Evolutionary conservation across 2,888 invertebrate species (phyloP).

Genomic region (Camptogramma bilineatum): DNA sequence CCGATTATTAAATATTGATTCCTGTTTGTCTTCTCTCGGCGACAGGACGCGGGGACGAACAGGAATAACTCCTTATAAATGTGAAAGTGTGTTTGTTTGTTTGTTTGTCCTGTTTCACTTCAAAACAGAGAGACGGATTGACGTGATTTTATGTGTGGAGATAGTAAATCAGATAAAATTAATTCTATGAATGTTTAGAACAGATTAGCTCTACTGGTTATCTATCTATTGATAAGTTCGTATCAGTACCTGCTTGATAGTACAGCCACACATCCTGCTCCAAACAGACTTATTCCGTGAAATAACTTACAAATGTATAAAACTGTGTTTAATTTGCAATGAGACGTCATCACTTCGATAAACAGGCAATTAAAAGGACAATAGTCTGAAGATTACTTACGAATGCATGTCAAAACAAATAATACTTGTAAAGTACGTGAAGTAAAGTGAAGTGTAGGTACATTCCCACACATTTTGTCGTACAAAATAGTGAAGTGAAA

Average conservation of each 20-base stretch:
- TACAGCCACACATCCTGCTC: constrained; percentile 29
- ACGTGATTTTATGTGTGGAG: too few relatives aligned
- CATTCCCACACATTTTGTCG: neutral
- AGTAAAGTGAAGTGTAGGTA: neutral
- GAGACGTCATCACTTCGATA: constrained; percentile 31
- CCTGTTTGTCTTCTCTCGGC: too few relatives aligned
- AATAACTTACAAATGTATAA: neutral
- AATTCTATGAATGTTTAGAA: neutral
- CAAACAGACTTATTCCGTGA: constrained; percentile 10
- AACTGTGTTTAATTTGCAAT: constrained; percentile 29
- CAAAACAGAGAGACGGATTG: too few relatives aligned
- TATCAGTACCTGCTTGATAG: constrained; percentile 29
- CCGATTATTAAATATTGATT: too few relatives aligned
- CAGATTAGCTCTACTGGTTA: constrained; percentile 21
- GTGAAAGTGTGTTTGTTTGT: too few relatives aligned
- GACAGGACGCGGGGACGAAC: too few relatives aligned
- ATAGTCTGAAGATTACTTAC: constrained; percentile 36
- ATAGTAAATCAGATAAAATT: neutral
- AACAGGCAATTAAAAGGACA: constrained; percentile 41
- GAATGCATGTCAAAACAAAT: constrained; percentile 22
- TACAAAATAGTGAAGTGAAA: neutral
- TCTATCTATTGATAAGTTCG: constrained; percentile 38
- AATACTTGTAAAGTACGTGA: constrained; percentile 22
- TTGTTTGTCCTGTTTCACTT: too few relatives aligned
- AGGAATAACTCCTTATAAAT: too few relatives aligned